These are phyloP conservation scores for Drosophila busckii DNA, from an alignment of 1,140 invertebrate genomes.

Conservation along the genomic window DNA sequence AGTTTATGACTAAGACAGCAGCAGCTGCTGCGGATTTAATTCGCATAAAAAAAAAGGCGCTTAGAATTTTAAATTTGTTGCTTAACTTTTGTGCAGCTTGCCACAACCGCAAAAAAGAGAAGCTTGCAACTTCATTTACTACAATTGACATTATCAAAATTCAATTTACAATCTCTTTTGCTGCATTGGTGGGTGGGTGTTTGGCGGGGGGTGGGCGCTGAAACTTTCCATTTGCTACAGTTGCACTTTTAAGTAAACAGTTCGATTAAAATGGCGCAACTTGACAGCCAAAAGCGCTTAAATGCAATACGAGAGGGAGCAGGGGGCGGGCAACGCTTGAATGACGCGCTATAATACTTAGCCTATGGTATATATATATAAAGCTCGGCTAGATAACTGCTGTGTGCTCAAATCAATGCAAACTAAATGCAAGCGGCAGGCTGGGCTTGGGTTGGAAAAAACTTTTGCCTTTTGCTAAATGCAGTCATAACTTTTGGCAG, in stretches of 20 bases:
- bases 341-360: constrained; percentile 51
- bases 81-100: not conserved
- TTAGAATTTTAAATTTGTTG: no score
- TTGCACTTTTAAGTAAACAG: constrained; percentile 75
- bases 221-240: constrained; percentile 73
- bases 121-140: constrained; percentile 47
- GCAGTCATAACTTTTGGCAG: constrained; percentile 76
- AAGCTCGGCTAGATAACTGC: no score
- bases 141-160: constrained; percentile 74
- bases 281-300: constrained; percentile 40
- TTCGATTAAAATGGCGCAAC: constrained; percentile 66
- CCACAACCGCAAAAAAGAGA: constrained; percentile 45
- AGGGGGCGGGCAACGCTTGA: constrained; percentile 11
- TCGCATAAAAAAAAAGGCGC: no score
- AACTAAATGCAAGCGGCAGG: no score
- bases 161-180: constrained; percentile 68
- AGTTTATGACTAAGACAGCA: constrained; percentile 13
- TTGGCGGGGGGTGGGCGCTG: no score
- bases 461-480: constrained; percentile 62
- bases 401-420: constrained; percentile 61
- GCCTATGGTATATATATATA: constrained; percentile 30
- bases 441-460: no score
- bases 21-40: not conserved
- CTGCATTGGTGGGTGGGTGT: no score
- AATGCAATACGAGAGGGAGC: no score